Evolutionary conservation across 2,113 vertebrate genomes (phyloP).

Genomic region (Heteronetta atricapilla): DNA sequence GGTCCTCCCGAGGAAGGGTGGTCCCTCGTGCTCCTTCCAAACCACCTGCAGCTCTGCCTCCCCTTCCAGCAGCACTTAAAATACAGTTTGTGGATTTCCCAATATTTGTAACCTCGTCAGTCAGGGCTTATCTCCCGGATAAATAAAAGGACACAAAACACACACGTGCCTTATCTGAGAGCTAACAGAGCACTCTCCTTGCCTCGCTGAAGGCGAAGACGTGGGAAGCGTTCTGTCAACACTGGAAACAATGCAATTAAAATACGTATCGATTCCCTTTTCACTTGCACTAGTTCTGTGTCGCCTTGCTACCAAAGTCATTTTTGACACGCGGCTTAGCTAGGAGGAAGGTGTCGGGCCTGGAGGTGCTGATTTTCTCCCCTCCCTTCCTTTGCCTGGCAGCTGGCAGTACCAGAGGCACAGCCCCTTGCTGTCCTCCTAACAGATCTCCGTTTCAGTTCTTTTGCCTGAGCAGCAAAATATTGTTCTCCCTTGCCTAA

Average conservation of each 20-base stretch:
- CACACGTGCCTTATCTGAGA: constrained; percentile 43
- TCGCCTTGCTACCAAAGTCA: neutral
- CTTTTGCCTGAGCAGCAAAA: neutral
- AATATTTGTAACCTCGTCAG: constrained; percentile 58
- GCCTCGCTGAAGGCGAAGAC: neutral
- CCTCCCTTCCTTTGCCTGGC: neutral
- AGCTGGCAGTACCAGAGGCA: accelerated
- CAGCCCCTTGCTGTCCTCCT: neutral
- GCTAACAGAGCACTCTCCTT: neutral
- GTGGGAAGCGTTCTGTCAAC: constrained; percentile 41
- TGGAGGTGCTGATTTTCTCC: neutral
- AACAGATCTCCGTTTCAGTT: neutral
- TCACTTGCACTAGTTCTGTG: neutral
- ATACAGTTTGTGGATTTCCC: constrained; percentile 44
- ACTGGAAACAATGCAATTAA: neutral
- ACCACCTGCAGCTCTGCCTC: neutral
- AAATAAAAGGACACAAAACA: constrained; percentile 43
- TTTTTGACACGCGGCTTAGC: neutral
- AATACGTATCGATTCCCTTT: neutral
- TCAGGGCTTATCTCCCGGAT: constrained; percentile 61
- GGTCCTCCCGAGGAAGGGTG: neutral
- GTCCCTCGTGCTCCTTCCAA: neutral
- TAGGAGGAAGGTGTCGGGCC: accelerated
- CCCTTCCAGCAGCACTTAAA: neutral
- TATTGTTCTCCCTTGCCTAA: neutral